phyloP scores from a whole-genome alignment of 2,888 invertebrate genomes.

The Kryphioiulus occultus region DNA sequence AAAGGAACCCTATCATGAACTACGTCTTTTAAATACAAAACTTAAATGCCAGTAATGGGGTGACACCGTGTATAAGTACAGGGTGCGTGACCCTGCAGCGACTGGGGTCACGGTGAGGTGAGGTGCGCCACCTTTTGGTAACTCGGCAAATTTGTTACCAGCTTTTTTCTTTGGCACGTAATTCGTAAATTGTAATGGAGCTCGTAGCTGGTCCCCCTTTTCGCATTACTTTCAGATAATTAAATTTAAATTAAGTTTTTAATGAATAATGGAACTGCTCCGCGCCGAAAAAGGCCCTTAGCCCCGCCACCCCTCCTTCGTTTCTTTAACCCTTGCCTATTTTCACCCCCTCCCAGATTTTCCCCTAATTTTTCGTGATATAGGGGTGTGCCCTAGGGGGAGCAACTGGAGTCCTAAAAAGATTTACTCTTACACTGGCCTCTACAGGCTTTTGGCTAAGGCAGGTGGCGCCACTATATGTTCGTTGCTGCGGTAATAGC shows the following conservation, averaged over 20 bases:
- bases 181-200: not conserved
- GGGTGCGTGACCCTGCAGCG: not conserved
- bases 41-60: no score
- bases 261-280: not conserved
- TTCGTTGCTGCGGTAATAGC: no score
- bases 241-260: constrained; percentile 29
- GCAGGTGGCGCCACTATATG: not conserved
- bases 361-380: not conserved
- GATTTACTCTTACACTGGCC: not conserved
- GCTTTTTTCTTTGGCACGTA: not conserved
- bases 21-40: no score
- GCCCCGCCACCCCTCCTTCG: not conserved
- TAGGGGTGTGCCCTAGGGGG: not conserved
- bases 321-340: not conserved
- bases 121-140: not conserved
- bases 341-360: not conserved
- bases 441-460: not conserved
- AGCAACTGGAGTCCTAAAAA: not conserved
- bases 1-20: no score
- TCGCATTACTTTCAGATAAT: constrained; percentile 14
- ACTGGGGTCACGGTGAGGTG: not conserved
- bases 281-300: not conserved
- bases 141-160: not conserved
- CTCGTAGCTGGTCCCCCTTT: not conserved
- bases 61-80: not conserved